phyloP scores from a whole-genome alignment of 2,888 invertebrate genomes.

The Ceriagrion tenellum region DNA sequence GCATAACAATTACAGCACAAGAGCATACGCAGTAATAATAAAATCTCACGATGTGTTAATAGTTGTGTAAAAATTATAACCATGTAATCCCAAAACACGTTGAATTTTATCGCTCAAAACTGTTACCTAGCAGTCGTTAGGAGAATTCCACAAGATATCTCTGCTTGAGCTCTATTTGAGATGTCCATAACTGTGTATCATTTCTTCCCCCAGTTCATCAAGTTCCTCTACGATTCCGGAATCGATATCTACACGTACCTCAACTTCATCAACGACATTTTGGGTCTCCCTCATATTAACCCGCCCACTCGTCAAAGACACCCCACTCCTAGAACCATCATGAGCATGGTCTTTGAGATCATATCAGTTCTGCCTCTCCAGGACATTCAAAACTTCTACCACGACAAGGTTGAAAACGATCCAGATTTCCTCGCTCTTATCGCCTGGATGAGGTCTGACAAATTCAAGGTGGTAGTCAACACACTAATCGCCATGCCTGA shows the following conservation, averaged over 20 bases:
- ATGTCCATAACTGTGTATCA: neutral
- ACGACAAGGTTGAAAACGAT: constrained; percentile 74
- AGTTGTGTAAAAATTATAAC: too few species aligned
- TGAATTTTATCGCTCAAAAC: neutral
- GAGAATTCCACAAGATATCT: too few species aligned
- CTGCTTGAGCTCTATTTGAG: too few species aligned
- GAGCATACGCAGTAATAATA: too few species aligned
- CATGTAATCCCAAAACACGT: too few species aligned
- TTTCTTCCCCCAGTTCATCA: constrained; percentile 70
- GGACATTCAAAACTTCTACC: constrained; percentile 73
- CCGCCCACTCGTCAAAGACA: constrained; percentile 65
- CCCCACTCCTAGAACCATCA: neutral
- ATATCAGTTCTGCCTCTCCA: constrained; percentile 73
- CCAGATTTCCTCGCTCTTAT: constrained; percentile 72
- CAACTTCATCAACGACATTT: constrained; percentile 72
- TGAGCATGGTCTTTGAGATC: constrained; percentile 73
- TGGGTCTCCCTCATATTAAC: constrained; percentile 71
- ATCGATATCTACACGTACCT: constrained; percentile 73
- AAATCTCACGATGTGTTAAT: too few species aligned
- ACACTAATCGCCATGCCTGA: constrained; percentile 70
- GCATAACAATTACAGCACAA: too few species aligned
- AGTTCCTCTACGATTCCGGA: constrained; percentile 74
- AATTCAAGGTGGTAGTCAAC: constrained; percentile 73
- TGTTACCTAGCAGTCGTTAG: neutral
- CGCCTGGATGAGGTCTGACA: constrained; percentile 71